phyloP scores from a whole-genome alignment of 2,797 vertebrate genomes.

The Anguilla obscura region DNA sequence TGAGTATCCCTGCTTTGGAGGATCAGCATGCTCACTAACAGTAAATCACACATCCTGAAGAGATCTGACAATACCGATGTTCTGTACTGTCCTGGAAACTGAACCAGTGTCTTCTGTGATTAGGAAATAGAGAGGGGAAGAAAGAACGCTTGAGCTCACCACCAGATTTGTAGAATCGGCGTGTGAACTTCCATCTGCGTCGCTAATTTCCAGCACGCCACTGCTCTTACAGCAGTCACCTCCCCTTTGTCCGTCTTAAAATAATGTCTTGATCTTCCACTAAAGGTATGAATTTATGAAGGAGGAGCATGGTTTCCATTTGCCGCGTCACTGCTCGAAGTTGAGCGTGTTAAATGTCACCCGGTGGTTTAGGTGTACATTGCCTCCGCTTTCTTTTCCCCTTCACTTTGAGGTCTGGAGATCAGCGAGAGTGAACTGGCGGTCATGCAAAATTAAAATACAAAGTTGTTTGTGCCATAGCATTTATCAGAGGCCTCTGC shows the following conservation, averaged over 20 bases:
- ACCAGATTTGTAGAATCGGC: background rate
- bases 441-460: conserved; percentile 22
- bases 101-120: background rate
- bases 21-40: background rate
- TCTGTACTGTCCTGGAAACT: background rate
- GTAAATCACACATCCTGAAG: background rate
- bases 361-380: background rate
- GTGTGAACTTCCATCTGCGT: background rate
- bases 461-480: background rate
- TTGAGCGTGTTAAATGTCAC: conserved; percentile 1
- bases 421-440: background rate
- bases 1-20: background rate
- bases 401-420: background rate
- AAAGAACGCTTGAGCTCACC: background rate
- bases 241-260: background rate
- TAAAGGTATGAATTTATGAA: conserved; percentile 2
- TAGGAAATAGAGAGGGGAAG: background rate
- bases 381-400: background rate
- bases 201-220: background rate
- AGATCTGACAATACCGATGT: background rate
- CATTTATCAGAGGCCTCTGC: background rate
- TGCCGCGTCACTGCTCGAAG: background rate
- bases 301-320: conserved; percentile 14
- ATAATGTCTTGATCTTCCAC: background rate
- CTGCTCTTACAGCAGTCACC: background rate